A percentile compares a stretch with the other conserved stretches of the same genome.
Evolutionary conservation across 2,113 vertebrate genomes (phyloP).

Genomic region (Corythornis madagascariensis): DNA sequence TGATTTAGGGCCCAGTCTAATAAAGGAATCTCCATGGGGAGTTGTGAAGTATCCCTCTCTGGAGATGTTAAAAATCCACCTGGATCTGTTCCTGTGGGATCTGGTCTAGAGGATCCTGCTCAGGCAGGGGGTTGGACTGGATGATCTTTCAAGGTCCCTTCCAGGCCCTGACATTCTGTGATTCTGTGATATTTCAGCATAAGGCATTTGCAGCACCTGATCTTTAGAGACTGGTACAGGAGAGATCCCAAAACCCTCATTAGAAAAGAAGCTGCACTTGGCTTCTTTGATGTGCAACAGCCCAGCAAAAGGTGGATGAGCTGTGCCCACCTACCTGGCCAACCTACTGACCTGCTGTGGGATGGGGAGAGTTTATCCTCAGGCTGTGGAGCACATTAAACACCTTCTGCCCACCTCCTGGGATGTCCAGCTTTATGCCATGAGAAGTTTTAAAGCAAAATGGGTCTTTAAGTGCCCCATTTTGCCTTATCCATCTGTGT

Average conservation of each 20-base stretch:
- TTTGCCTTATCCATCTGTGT: not conserved
- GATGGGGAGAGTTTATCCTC: not conserved
- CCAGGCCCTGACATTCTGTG: too few relatives aligned
- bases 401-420: not conserved
- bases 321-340: not conserved
- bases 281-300: not conserved
- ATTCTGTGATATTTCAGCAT: not conserved
- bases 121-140: too few relatives aligned
- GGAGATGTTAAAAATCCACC: too few relatives aligned
- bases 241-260: not conserved
- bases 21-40: not conserved
- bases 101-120: too few relatives aligned
- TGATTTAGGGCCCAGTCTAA: not conserved
- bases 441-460: not conserved
- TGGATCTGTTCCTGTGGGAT: too few relatives aligned
- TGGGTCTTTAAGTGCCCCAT: fast-evolving
- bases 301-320: not conserved
- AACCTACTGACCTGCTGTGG: not conserved
- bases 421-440: not conserved
- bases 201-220: not conserved
- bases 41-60: too few relatives aligned
- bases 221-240: not conserved
- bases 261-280: not conserved
- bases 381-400: not conserved
- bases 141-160: too few relatives aligned